Conservation (phyloP, 2,888 invertebrate genomes). For the Hyalella azteca region DNA sequence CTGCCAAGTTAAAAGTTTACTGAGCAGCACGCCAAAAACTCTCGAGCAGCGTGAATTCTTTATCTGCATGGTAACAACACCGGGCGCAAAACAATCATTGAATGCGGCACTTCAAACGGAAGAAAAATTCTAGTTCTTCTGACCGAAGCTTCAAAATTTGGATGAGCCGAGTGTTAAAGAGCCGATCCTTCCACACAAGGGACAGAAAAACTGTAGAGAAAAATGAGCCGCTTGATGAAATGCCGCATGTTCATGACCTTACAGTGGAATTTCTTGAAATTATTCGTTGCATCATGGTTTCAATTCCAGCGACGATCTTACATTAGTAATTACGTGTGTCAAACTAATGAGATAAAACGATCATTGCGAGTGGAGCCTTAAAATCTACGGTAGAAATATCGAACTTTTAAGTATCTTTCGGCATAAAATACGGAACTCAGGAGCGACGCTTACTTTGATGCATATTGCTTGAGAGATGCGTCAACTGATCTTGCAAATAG, state of each 20-base stretch:
- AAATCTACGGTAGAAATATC: not conserved
- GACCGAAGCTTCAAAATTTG: not conserved
- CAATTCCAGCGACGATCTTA: not conserved
- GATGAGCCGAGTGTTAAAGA: not conserved
- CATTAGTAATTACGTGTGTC: not conserved
- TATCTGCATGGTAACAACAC: not conserved
- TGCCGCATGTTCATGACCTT: not conserved
- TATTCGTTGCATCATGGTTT: not conserved
- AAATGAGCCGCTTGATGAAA: not conserved
- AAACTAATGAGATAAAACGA: not conserved
- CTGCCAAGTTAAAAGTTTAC: too few species aligned
- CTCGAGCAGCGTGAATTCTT: not conserved
- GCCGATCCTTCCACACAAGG: not conserved
- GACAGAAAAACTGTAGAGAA: not conserved
- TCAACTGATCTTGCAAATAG: too few species aligned
- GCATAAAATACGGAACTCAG: too few species aligned
- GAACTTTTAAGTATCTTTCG: not conserved
- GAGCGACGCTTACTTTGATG: too few species aligned
- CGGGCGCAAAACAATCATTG: slow-evolving; percentile 1
- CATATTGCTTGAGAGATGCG: too few species aligned
- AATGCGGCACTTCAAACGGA: not conserved
- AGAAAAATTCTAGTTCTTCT: not conserved
- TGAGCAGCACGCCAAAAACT: too few species aligned
- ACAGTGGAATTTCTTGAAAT: too few species aligned
- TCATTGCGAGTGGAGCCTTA: not conserved